phyloP scores from a whole-genome alignment of 1,140 invertebrate species.

The Cotesia chilonis region DNA sequence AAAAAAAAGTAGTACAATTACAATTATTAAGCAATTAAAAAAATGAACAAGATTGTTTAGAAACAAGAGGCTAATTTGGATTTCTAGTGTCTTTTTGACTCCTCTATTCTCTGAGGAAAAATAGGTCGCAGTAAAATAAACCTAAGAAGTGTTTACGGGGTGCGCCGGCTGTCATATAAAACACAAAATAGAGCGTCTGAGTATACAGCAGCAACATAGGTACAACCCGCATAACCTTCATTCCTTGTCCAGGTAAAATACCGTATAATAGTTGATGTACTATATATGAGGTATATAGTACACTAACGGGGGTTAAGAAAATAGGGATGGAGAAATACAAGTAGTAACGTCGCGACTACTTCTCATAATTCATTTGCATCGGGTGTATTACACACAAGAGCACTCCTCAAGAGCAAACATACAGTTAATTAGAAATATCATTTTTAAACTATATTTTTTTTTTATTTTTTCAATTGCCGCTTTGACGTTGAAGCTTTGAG shows the following conservation, averaged over 20 bases:
- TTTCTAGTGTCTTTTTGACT: conserved; percentile 15
- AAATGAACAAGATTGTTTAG: too few species aligned
- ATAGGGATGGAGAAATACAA: conserved; percentile 1
- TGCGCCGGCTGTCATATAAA: conserved; percentile 41
- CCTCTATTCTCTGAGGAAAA: conserved; percentile 21
- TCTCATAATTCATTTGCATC: conserved; percentile 32
- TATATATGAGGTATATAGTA: neutral
- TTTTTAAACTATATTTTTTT: conserved; percentile 24
- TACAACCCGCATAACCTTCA: too few species aligned
- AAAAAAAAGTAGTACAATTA: neutral
- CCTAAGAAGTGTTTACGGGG: conserved; percentile 44
- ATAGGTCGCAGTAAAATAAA: conserved; percentile 39
- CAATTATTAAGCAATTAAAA: too few species aligned
- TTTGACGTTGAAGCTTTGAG: too few species aligned
- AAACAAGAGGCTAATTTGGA: conserved; percentile 15
- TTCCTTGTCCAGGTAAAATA: conserved; percentile 2
- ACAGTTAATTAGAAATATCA: conserved; percentile 32
- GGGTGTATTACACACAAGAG: neutral
- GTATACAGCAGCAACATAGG: conserved; percentile 18
- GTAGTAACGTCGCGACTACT: conserved; percentile 20
- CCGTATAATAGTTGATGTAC: neutral
- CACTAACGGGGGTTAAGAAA: conserved; percentile 8
- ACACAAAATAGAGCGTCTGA: conserved; percentile 44
- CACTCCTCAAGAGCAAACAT: conserved; percentile 29
- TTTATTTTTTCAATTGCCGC: neutral